Base-by-base conservation (phyloP, 2,113 vertebrate genomes). In the Xenopus laevis region DNA sequence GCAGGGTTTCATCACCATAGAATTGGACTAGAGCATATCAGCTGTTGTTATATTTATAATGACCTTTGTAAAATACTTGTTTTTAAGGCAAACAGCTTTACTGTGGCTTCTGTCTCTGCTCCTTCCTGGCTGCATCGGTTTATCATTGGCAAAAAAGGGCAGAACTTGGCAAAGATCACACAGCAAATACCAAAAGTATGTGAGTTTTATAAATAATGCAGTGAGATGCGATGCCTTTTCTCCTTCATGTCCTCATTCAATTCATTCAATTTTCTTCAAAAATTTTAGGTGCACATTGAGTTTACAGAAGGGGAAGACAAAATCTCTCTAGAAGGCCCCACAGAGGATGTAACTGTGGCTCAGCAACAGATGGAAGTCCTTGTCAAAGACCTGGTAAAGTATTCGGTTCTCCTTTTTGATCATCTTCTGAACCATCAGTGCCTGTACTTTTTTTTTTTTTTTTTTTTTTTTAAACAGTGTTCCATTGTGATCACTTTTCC, bases 71-170 rank as follows among this genome's bases (percentile, higher is more conserved):
- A 50, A 13, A 16, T 50, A 5, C 47, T 50, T 50, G 47, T 50
- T 50, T 27, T 78, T 71, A 62, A 99, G 97, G 97, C 97, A 79
- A 99, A 98, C 91, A 99, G 97, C 83, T 98, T 98, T 78, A 95
- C 91, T 18, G 88, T 98, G 83, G 96, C 96, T 83, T 93, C 94
- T 5, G 96, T 99, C 47, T 87, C 91, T 40, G 97, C 97, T 89
- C 97, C 97, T 68, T 95, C 97, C 83, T 99, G 97, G 97, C 95
- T 99, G 88, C 97, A 99, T 89, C 97, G 97, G 76, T 99, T 99
- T 86, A 98, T 99, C 82, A 99, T 99, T 79, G 97, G 97, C 86
- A 99, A 99, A 91, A 99, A 99, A 84, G 97, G 97, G 80, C 97
- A 99, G 88, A 99, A 99, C 83, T 89, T 99, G 92, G 95, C 96